Evolutionary conservation across 2,113 vertebrate species (phyloP), one percentile per base, ranked within the genome.

Genomic region (Neodon shergylaensis): DNA sequence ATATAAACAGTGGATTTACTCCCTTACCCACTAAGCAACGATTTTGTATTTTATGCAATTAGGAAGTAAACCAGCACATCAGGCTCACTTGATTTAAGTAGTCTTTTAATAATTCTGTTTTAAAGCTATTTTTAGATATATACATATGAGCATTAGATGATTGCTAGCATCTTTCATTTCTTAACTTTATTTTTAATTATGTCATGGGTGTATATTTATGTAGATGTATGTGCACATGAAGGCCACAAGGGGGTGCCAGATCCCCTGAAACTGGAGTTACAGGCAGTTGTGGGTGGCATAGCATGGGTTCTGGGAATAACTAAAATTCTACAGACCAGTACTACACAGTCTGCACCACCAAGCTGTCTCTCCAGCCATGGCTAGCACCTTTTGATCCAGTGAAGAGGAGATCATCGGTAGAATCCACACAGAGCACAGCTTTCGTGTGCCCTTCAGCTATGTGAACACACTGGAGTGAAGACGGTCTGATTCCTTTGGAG

Each of bases 361-460:
- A 16, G 36, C 52, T 1, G 4, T 83, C 58, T 42, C 61, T 42
- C 58, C 58, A 61, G 79, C 36, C 22, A 14, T 31, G 61, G 26
- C 33, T 31, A 97, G 96, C 95, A 99, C 99, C 99, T 99, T 99
- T 99, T 63, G 99, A 99, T 82, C 99, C 99, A 11, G 99, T 99
- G 96, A 99, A 99, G 63, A 99, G 99, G 81, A 99, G 99, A 97
- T 99, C 99, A 72, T 99, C 99, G 0, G 99, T 99, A 93, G 99
- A 99, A 91, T 99, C 99, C 33, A 99, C 98, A 66, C 99, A 99
- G 73, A 99, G 99, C 70, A 99, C 99, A 24, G 99, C 99, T 92
- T 99, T 99, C 26, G 98, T 99, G 79, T 99, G 99, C 3, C 99
- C 99, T 98, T 99, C 99, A 8, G 99, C 99, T 89, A 99, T 98